These are phyloP conservation scores for Heliconius sara DNA, from an alignment of 2,888 invertebrate species.

Conservation along the genomic window DNA sequence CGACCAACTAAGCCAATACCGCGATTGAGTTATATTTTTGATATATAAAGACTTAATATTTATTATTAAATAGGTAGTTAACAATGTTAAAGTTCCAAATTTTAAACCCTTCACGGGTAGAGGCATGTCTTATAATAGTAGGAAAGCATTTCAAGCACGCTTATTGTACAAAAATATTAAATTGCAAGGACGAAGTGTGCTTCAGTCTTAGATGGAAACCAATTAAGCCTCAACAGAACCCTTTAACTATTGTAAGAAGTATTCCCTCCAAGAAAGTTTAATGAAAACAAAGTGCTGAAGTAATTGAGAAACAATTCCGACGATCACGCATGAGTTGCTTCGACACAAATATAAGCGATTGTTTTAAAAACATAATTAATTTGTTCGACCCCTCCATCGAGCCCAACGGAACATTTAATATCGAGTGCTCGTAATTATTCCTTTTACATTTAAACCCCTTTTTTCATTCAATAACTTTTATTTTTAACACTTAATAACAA, in stretches of 20 bases:
- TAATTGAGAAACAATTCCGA: conserved; percentile 82
- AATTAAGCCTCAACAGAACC: conserved; percentile 45
- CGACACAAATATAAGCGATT: conserved; percentile 80
- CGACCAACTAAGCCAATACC: conserved; percentile 11
- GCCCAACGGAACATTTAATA: conserved; percentile 82
- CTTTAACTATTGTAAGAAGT: conserved; percentile 52
- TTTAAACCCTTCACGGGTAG: not conserved
- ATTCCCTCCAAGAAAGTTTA: conserved; percentile 67
- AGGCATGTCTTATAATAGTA: not conserved
- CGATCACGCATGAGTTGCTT: conserved; percentile 80
- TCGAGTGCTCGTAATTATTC: conserved; percentile 83
- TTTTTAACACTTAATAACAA: conserved; percentile 67
- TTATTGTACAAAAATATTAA: conserved; percentile 15
- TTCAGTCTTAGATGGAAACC: conserved; percentile 39
- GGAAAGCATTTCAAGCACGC: not conserved
- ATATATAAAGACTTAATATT: not conserved
- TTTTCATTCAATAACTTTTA: conserved; percentile 71
- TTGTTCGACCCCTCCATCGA: conserved; percentile 73
- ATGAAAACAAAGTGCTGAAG: conserved; percentile 80
- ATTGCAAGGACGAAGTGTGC: conserved; percentile 39
- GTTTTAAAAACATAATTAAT: conserved; percentile 84
- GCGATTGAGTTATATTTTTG: not conserved
- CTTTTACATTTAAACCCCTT: conserved; percentile 78
- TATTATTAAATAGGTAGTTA: not conserved
- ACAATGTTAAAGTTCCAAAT: not conserved